phyloP scores from a whole-genome alignment of 2,888 invertebrate species.

The Pollenia amentaria region DNA sequence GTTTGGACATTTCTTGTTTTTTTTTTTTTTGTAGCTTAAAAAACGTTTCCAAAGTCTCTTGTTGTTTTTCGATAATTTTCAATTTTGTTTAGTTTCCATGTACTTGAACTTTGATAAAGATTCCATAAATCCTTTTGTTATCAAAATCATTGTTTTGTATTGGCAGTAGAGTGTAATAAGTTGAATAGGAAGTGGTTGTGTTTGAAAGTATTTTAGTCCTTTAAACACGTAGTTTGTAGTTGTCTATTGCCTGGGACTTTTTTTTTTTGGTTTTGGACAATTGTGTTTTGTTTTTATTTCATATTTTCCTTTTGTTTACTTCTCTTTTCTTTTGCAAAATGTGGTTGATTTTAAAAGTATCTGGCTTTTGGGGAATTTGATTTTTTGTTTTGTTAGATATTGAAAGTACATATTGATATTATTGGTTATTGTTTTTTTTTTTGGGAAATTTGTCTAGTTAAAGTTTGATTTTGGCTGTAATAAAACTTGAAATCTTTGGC shows the following conservation, averaged over 20 bases:
- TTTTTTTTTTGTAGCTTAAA: not conserved
- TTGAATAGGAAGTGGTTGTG: not conserved
- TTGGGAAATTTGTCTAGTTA: not conserved
- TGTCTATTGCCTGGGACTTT: slow-evolving; percentile 24
- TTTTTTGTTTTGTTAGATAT: not conserved
- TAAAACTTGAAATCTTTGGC: slow-evolving; percentile 1
- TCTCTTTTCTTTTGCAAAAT: slow-evolving; percentile 7
- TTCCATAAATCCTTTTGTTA: slow-evolving; percentile 65
- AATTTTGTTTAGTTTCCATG: slow-evolving; percentile 67
- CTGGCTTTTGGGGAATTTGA: slow-evolving; percentile 25
- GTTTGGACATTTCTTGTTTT: slow-evolving; percentile 13
- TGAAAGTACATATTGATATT: slow-evolving; percentile 23
- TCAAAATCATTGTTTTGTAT: slow-evolving; percentile 43
- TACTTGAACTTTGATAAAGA: slow-evolving; percentile 69
- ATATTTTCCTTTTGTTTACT: not conserved
- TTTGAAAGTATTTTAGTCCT: not conserved
- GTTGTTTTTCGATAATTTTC: slow-evolving; percentile 61
- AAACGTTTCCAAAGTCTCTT: slow-evolving; percentile 27
- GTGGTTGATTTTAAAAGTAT: slow-evolving; percentile 36
- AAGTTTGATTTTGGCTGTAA: slow-evolving; percentile 12
- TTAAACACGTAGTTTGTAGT: slow-evolving; percentile 38
- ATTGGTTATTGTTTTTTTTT: not conserved
- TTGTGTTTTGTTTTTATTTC: slow-evolving; percentile 45
- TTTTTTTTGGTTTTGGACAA: not conserved
- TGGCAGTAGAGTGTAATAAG: not conserved